Conservation (phyloP, 2,113 vertebrate genomes). For the Anarrhichthys ocellatus region DNA sequence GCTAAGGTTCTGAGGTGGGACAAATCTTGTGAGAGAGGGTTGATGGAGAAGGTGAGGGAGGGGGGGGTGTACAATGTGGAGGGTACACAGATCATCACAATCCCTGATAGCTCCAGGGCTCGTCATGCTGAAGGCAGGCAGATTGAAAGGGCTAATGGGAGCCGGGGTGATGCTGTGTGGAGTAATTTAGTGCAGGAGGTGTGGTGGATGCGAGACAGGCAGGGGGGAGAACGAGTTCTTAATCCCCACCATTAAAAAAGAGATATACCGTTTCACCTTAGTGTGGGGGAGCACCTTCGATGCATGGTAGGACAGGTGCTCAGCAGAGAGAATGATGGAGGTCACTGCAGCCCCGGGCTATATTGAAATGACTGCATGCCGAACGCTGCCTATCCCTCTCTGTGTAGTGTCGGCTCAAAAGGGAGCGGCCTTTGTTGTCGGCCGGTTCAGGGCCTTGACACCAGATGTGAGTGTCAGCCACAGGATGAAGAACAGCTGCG, state of each 20-base stretch:
- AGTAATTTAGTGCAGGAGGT: constrained; percentile 79
- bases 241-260: constrained; percentile 71
- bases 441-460: constrained; percentile 65
- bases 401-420: constrained; percentile 47
- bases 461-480: constrained; percentile 75
- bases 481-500: constrained; percentile 73
- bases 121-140: constrained; percentile 83
- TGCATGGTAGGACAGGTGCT: constrained; percentile 72
- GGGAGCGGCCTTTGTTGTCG: constrained; percentile 68
- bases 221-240: constrained; percentile 46
- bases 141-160: constrained; percentile 82
- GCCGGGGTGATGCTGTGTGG: constrained; percentile 80
- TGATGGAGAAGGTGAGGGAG: constrained; percentile 21
- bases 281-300: constrained; percentile 62
- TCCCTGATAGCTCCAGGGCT: constrained; percentile 76
- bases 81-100: constrained; percentile 79
- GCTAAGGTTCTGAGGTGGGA: constrained; percentile 44
- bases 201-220: constrained; percentile 59
- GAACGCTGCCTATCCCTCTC: constrained; percentile 38
- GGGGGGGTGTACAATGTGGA: constrained; percentile 29
- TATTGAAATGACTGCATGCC: constrained; percentile 60
- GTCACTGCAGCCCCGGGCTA: constrained; percentile 58
- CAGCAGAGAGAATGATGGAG: constrained; percentile 69
- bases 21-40: constrained; percentile 41
- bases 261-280: constrained; percentile 70